Base-by-base conservation (phyloP, 2,797 vertebrate genomes). In the Sarcoramphus papa region DNA sequence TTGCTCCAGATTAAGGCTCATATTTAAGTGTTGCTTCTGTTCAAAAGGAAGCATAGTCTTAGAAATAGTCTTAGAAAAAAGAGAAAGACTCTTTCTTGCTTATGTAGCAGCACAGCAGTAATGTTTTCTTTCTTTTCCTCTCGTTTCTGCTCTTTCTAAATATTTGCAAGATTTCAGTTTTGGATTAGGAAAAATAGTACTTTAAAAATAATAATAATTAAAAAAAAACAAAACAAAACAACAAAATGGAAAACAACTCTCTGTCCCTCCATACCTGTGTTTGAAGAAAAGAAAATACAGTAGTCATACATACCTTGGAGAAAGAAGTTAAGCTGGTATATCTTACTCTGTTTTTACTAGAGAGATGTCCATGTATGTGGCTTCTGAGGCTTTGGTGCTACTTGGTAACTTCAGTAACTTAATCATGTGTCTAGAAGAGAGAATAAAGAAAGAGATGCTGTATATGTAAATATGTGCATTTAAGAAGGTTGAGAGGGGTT, bases 41-140 rank as follows among this genome's bases (percentile, higher is more conserved):
- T 96, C 76, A 82, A 94, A 95, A 95, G 67, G 88, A 85, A 62
- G 91, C 16, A 67, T 7, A 56, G 10, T 62, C 28, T 91, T 82
- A 45, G 70, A 51, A 82, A 64, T 7, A 56, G 10, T 62, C 28
- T 91, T 82, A 45, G 73, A 51, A 82, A 79, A 79, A 72, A 41
- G 12, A 41, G 57, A 80, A 41, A 48, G 3, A 6, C 37, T 50
- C 12, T 63, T 43, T 73, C 24, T 79, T 50, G 30, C 16, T 83
- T 62, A 50, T 27, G 21, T n/a, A 87, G 51, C 59, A 67, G 10
- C 8, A 33, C 0, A 2, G 15, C 28, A 67, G 14, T 41, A 33
- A 31, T 56, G 35, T 88, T 63, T 91, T 64, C 6, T 75, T 43
- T 70, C 31, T 91, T 95, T 92, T 84, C 20, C 27, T 88, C 76